phyloP scores from a whole-genome alignment of 2,113 vertebrate genomes.

The Bucco capensis region DNA sequence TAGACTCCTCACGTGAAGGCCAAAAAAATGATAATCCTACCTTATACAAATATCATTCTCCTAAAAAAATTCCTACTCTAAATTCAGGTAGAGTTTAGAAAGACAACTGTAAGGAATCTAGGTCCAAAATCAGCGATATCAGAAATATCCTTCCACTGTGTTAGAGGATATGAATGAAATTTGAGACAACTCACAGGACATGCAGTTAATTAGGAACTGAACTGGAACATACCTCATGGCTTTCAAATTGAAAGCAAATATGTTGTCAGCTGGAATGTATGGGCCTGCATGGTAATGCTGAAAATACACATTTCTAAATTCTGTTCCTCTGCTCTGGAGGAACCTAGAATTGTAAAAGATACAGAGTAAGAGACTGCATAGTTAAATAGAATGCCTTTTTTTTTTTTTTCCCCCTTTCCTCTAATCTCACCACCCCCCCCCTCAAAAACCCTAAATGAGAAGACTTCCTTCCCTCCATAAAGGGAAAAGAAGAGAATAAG shows the following conservation, averaged over 20 bases:
- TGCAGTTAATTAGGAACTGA: constrained; percentile 29
- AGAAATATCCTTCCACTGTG: not conserved
- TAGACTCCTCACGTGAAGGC: not conserved
- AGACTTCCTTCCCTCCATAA: not conserved
- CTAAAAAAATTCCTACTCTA: not conserved
- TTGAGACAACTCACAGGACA: not conserved
- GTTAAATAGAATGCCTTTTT: not conserved
- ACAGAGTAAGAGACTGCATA: not conserved
- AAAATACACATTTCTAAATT: not conserved
- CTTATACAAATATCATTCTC: not conserved
- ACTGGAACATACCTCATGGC: not conserved
- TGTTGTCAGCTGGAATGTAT: not conserved
- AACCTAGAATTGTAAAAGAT: not conserved
- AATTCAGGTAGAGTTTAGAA: not conserved
- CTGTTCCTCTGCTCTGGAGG: not conserved
- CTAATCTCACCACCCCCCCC: fast-evolving
- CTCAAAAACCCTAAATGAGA: not conserved
- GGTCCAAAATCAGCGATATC: not conserved
- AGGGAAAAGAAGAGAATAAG: not conserved
- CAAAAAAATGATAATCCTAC: not conserved
- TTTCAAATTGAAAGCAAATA: not conserved
- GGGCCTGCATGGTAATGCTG: not conserved
- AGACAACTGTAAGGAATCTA: not conserved
- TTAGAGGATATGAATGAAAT: not conserved
- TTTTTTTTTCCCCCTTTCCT: no score